These are phyloP conservation scores for Cephalopachus bancanus DNA, from an alignment of 2,797 vertebrate genomes.

Conservation along the genomic window DNA sequence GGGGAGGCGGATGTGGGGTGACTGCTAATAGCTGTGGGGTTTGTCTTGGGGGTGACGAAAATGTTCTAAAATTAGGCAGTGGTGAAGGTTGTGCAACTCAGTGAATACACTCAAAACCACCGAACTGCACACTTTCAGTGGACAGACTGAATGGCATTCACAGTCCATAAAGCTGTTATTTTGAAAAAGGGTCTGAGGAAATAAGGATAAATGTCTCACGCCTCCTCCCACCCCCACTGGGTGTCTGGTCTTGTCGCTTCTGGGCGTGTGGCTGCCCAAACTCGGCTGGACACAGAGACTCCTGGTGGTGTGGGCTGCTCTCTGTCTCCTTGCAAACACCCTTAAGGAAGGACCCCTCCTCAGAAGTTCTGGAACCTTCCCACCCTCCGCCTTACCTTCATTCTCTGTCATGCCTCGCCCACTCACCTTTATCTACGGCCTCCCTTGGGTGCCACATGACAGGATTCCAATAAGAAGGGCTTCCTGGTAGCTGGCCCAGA, in stretches of 20 bases:
- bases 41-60: background rate
- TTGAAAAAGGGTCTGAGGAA: background rate
- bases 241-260: background rate
- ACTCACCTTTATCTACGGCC: background rate
- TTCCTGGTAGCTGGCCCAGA: background rate
- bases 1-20: background rate
- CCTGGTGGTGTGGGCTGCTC: background rate
- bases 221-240: background rate
- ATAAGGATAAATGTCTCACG: too few species aligned
- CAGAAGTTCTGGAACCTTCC: conserved; percentile 77
- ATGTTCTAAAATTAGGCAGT: background rate
- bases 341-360: conserved; percentile 15
- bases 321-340: rapidly evolving
- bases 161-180: background rate
- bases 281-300: background rate
- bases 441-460: background rate
- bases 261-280: background rate
- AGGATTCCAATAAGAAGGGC: background rate
- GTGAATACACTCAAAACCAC: background rate
- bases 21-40: too few species aligned
- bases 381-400: background rate
- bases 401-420: background rate
- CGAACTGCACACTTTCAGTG: background rate
- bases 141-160: background rate
- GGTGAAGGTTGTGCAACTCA: background rate